Evolutionary conservation across 2,113 vertebrate species (phyloP).

Genomic region (Spilogale gracilis): DNA sequence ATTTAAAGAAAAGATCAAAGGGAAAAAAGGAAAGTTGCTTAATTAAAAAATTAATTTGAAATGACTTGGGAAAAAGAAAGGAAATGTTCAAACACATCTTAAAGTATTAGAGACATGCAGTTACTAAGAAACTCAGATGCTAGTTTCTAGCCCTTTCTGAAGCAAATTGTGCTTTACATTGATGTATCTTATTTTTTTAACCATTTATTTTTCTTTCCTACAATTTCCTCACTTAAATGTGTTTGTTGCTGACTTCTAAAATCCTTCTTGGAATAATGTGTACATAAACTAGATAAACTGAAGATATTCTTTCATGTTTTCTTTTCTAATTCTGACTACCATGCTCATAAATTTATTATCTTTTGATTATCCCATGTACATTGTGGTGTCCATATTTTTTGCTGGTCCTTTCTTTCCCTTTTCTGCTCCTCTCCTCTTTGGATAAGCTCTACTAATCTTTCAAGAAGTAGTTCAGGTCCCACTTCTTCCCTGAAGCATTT

Average conservation of each 20-base stretch:
- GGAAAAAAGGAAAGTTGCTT: neutral
- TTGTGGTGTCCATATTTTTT: neutral
- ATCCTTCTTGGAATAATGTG: neutral
- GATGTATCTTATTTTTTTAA: neutral
- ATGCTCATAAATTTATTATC: neutral
- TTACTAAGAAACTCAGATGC: neutral
- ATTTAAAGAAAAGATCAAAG: neutral
- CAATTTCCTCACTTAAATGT: neutral
- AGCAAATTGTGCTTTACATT: neutral
- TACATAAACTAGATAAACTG: neutral
- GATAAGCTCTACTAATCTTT: neutral
- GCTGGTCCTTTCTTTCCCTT: neutral
- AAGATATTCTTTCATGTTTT: neutral
- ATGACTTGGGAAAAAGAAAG: neutral
- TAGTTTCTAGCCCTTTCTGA: neutral
- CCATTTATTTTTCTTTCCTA: neutral
- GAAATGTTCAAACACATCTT: neutral
- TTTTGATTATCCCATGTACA: neutral
- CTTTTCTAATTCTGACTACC: neutral
- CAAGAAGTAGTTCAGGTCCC: neutral
- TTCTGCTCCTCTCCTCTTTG: neutral
- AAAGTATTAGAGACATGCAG: neutral
- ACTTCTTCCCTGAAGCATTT: neutral
- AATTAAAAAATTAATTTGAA: neutral
- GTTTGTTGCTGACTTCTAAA: neutral